Base-by-base conservation (phyloP, 2,888 invertebrate species). In the Limulus polyphemus region DNA sequence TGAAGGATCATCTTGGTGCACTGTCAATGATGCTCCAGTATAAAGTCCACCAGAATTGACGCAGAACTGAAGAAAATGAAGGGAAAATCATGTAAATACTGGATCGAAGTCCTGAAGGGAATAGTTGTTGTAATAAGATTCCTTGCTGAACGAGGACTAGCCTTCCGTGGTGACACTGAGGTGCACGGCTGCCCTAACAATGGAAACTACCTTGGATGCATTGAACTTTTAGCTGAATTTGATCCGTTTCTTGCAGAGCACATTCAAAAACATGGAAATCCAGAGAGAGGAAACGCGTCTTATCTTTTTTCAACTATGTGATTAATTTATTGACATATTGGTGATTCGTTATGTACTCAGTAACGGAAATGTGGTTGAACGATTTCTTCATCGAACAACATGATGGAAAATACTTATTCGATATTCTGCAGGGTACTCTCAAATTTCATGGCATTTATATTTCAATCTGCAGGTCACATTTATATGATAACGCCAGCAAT, bases 141-240 rank as follows among this genome's bases (percentile, higher is more conserved):
- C 55, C 59, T 73, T 50, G 65, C 68, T 47, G 56, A 62, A 47
- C 67, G 71, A 17, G 70, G 70, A n/a, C 60, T 74, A 17, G 62
- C 72, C 47, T 72, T 73, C 63, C 58, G 70, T 62, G 72, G 71
- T 54, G 55, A 63, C n/a, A 57, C 65, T 60, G 71, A 74, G 65
- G 69, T 57, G 49, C 68, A 73, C 64, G 69, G 69, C 49, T 62
- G 61, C 11, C 47, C 47, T 47, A 56, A 69, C 49, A 73, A 70
- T 69, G 72, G 72, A 54, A 74, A 74, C 61, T 73, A 69, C 65
- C 59, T 72, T 13, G 32, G 32, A 32, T 32, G 5, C 32, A 32
- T 73, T 11, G 72, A 74, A 67, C 61, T 73, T 16, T 57, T 73
- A 47, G 68, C 73, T 10, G 63, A 73, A 59, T 74, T 71, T 62